phyloP scores from a whole-genome alignment of 2,888 invertebrate genomes.

The Philopedon plagiatum region DNA sequence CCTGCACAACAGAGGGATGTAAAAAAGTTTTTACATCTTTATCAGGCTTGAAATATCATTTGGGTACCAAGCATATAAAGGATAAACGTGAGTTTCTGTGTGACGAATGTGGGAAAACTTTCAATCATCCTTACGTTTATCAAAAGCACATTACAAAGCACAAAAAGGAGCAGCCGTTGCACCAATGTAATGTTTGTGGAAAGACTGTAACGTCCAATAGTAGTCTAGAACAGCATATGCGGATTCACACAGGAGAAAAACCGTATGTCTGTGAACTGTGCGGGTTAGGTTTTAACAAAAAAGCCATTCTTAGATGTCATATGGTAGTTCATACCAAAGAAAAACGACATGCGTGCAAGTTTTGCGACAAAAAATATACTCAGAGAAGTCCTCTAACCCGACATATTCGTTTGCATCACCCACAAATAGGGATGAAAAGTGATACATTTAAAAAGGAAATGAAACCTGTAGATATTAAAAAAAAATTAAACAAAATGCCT shows the following conservation, averaged over 20 bases:
- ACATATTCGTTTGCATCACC: neutral
- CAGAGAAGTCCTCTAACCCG: neutral
- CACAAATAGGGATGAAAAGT: neutral
- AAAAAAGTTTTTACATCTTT: neutral
- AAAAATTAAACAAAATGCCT: no score
- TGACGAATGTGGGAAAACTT: slow-evolving; percentile 70
- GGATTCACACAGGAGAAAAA: slow-evolving; percentile 59
- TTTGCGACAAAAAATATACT: slow-evolving; percentile 15
- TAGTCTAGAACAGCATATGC: slow-evolving; percentile 46
- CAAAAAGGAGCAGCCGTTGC: neutral
- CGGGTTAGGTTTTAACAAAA: slow-evolving; percentile 64
- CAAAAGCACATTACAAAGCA: slow-evolving; percentile 52
- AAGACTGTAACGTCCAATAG: slow-evolving; percentile 13
- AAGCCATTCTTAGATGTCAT: slow-evolving; percentile 50
- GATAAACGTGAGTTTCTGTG: slow-evolving; percentile 68
- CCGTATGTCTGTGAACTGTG: slow-evolving; percentile 63
- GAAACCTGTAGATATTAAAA: no score
- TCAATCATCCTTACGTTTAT: slow-evolving; percentile 60
- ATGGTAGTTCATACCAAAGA: slow-evolving; percentile 44
- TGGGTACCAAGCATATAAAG: slow-evolving; percentile 69
- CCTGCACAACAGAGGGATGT: neutral
- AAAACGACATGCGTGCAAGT: slow-evolving; percentile 30
- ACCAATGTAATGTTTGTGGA: slow-evolving; percentile 19
- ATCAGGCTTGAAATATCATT: slow-evolving; percentile 12
- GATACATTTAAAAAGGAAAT: no score